Evolutionary conservation across 1,140 invertebrate species (phyloP), one percentile per base, ranked within the genome.

Genomic region (Pteromalus puparum): DNA sequence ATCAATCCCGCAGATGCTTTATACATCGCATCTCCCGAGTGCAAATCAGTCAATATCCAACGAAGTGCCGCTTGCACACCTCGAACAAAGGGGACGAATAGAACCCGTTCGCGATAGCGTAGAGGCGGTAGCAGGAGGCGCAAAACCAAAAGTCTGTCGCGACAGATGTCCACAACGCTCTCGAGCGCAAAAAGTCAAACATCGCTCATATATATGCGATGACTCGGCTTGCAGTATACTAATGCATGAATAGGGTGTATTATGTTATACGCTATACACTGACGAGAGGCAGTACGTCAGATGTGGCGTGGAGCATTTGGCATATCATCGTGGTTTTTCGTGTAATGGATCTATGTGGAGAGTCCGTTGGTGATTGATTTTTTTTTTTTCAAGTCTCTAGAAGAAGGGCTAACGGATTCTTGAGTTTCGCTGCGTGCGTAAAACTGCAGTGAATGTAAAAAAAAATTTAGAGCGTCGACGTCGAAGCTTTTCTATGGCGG

Each of bases 81-180:
- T 42, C 38, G 12, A 46, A 42, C 9, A 76, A 48, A 75, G n/a
- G 75, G 21, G 15, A 38, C 15, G 21, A 79, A n/a, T n/a, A 34
- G 48, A 42, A 68, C 38, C 7, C 38, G 38, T 28, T 80, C 53
- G 61, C n/a, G 13, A 65, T n/a, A 65, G 61, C 18, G n/a, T 4
- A 68, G 1, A 26, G 21, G 15, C n/a, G 10, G 15, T 53, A 53
- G 15, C 53, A 61, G 53, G 53, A n/a, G 24, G 6, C 38, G 26
- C 15, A 18, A 53, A 74, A 75, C 34, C 28, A 61, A 12, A 73
- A 81, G 46, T 73, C 24, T 81, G 68, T 53, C 42, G 68, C 48
- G 26, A 67, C 72, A 75, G 72, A 61, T 82, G 81, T 42, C 38
- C 21, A 61, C 21, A 18, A 53, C 10, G 12, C 48, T 53, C 1